Conservation (phyloP, 2,113 vertebrate species). For the Periophthalmodon schlosseri region DNA sequence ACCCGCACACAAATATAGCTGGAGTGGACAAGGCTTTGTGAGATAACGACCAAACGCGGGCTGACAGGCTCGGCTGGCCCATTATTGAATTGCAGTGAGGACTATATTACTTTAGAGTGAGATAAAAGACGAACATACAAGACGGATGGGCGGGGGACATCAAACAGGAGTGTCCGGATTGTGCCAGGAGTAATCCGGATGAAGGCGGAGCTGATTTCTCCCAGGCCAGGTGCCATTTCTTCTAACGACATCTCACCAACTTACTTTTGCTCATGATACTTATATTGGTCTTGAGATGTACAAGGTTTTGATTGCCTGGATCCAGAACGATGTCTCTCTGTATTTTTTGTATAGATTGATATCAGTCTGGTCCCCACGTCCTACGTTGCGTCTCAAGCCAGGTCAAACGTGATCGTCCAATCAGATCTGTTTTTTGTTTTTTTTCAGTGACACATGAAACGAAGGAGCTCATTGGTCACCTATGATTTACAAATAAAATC, state of each 20-base stretch:
- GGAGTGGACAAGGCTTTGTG: slow-evolving; percentile 80
- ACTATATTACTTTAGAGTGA: slow-evolving; percentile 97
- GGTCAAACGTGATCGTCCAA: no score
- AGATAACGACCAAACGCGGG: slow-evolving; percentile 95
- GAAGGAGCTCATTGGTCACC: no score
- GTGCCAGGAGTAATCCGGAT: slow-evolving; percentile 94
- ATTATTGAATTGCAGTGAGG: slow-evolving; percentile 98
- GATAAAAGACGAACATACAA: slow-evolving; percentile 96
- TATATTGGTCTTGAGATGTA: slow-evolving; percentile 41
- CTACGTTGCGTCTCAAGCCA: no score
- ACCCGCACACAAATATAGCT: slow-evolving; percentile 64
- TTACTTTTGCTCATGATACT: slow-evolving; percentile 67
- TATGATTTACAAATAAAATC: no score
- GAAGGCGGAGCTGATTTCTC: slow-evolving; percentile 92
- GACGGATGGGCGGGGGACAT: slow-evolving; percentile 96
- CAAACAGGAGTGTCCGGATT: slow-evolving; percentile 95
- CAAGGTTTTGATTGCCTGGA: slow-evolving; percentile 17
- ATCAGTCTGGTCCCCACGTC: no score
- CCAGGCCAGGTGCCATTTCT: slow-evolving; percentile 88
- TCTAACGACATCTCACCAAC: slow-evolving; percentile 73
- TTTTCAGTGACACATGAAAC: no score
- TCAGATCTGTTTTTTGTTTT: no score
- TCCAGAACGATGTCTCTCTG: no score
- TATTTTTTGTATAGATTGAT: no score
- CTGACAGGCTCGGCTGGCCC: slow-evolving; percentile 93